Conservation (phyloP, 2,113 vertebrate genomes). For the Myiopsitta monachus region DNA sequence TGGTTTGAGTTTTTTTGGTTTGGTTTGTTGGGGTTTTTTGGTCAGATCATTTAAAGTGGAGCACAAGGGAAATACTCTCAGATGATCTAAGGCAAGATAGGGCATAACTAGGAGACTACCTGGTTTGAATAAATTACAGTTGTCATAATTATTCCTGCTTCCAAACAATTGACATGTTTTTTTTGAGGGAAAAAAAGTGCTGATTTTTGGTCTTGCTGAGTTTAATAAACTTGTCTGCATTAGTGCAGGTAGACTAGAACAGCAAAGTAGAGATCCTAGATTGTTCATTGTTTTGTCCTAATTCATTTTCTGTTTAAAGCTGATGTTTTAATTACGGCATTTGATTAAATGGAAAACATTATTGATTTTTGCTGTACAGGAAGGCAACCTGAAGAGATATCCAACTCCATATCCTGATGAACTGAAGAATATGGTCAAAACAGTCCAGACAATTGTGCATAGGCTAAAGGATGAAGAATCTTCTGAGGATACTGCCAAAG, state of each 20-base stretch:
- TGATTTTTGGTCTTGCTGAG: neutral
- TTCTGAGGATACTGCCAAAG: slow-evolving; percentile 80
- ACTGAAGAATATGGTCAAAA: slow-evolving; percentile 99
- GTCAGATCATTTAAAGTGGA: neutral
- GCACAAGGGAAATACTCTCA: neutral
- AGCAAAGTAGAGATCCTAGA: neutral
- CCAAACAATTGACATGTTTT: neutral
- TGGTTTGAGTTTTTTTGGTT: neutral
- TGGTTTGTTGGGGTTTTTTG: neutral
- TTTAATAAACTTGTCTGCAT: neutral
- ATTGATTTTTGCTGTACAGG: slow-evolving; percentile 71
- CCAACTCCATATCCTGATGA: slow-evolving; percentile 98
- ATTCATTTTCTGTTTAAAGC: neutral
- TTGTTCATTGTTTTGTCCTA: neutral
- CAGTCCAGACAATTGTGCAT: slow-evolving; percentile 95
- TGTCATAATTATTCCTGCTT: neutral
- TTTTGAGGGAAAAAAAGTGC: neutral
- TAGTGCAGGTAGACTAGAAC: neutral
- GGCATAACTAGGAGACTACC: neutral
- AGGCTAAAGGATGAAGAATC: slow-evolving; percentile 93
- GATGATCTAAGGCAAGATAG: neutral
- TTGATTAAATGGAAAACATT: neutral
- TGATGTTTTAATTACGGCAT: neutral
- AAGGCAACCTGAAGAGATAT: slow-evolving; percentile 96
- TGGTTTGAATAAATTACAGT: neutral